Percentiles rank a stretch among this genome's conserved stretches.
Conservation (phyloP, 2,113 vertebrate species). For the Vireo altiloquus region DNA sequence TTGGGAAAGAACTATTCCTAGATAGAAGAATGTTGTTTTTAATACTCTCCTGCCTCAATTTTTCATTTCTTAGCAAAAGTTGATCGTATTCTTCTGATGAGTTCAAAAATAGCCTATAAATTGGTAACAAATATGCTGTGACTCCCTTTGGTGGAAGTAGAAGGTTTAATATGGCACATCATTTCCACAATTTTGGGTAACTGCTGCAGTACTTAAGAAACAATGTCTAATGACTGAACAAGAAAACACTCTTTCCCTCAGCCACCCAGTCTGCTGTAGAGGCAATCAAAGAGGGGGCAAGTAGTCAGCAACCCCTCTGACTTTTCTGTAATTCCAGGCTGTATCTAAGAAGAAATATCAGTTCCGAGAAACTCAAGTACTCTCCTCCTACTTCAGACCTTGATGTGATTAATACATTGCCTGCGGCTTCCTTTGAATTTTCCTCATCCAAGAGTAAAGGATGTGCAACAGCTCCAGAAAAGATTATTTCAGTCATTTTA, state of each 20-base stretch:
- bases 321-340: background rate
- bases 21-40: background rate
- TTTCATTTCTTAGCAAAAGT: background rate
- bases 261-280: background rate
- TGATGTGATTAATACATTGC: background rate
- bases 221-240: background rate
- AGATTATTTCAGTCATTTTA: background rate
- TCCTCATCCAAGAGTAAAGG: background rate
- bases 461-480: background rate
- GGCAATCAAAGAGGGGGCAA: background rate
- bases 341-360: background rate
- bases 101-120: background rate
- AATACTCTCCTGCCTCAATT: background rate
- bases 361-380: background rate
- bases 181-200: background rate
- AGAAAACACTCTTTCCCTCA: background rate
- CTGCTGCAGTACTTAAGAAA: background rate
- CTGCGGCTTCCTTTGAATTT: background rate
- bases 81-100: background rate
- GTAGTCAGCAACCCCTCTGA: rapidly evolving
- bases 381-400: background rate
- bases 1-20: background rate
- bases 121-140: background rate
- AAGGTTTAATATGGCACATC: background rate
- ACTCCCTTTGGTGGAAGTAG: background rate